These are phyloP conservation scores for Mylabris sibirica DNA, from an alignment of 2,888 invertebrate species.

Conservation along the genomic window DNA sequence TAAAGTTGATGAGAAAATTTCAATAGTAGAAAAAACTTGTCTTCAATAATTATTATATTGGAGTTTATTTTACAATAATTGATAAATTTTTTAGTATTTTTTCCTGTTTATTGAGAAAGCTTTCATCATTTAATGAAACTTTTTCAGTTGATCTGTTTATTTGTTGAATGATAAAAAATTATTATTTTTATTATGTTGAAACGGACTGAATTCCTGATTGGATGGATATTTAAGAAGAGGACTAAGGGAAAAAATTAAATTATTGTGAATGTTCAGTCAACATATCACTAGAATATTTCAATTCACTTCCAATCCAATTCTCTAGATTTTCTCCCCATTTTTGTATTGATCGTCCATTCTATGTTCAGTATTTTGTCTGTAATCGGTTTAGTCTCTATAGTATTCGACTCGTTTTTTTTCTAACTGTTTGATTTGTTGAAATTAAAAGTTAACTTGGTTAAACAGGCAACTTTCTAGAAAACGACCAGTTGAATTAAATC, in stretches of 20 bases:
- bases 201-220: not conserved
- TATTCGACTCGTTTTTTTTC: slow-evolving; percentile 5
- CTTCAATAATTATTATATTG: not conserved
- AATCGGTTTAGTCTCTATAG: slow-evolving; percentile 27
- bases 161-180: not conserved
- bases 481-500: slow-evolving; percentile 21
- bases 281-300: slow-evolving; percentile 7
- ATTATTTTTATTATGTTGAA: slow-evolving; percentile 8
- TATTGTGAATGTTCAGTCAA: slow-evolving; percentile 3
- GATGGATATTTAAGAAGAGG: slow-evolving; percentile 3
- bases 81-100: not conserved
- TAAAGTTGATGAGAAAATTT: not conserved
- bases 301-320: slow-evolving; percentile 6
- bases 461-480: slow-evolving; percentile 21
- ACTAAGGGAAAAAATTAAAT: not conserved
- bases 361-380: slow-evolving; percentile 16
- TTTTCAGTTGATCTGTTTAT: not conserved
- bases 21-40: not conserved
- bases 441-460: slow-evolving; percentile 34
- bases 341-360: slow-evolving; percentile 10
- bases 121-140: not conserved
- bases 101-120: not conserved
- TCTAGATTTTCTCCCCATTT: slow-evolving; percentile 7
- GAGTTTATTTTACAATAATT: not conserved
- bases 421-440: slow-evolving; percentile 29